Evolutionary conservation across 2,113 vertebrate species (phyloP).

Genomic region (Catharus minimus): DNA sequence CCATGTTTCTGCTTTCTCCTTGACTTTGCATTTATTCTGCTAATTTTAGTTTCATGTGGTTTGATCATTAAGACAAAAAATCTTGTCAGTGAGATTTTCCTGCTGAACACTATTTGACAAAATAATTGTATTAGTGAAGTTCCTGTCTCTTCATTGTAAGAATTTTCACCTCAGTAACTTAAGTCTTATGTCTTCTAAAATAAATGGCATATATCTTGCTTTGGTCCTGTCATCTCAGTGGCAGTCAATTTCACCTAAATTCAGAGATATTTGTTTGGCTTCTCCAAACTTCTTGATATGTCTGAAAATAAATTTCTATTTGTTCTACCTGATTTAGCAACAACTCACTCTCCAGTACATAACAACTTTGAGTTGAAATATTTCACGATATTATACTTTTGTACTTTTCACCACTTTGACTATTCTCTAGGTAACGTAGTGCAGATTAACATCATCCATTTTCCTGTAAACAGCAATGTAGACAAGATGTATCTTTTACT

Average conservation of each 20-base stretch:
- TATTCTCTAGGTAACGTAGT: conserved; percentile 38
- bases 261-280: neutral
- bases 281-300: neutral
- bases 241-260: neutral
- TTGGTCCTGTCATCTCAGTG: neutral
- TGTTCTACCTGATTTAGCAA: neutral
- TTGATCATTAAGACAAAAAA: neutral
- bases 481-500: conserved; percentile 53
- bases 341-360: neutral
- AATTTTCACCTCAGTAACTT: neutral
- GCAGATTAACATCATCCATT: conserved; percentile 34
- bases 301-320: neutral
- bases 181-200: neutral
- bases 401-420: conserved; percentile 24
- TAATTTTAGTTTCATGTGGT: neutral
- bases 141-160: neutral
- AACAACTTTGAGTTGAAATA: neutral
- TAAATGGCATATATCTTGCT: neutral
- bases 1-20: neutral
- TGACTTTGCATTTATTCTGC: neutral
- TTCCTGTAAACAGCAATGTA: conserved; percentile 47
- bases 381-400: conserved; percentile 28
- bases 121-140: neutral
- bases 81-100: neutral
- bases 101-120: neutral